A percentile compares a stretch with the other conserved stretches of the same genome.
These are phyloP conservation scores for Octopus sinensis DNA, from an alignment of 1,140 invertebrate genomes.

Conservation along the genomic window DNA sequence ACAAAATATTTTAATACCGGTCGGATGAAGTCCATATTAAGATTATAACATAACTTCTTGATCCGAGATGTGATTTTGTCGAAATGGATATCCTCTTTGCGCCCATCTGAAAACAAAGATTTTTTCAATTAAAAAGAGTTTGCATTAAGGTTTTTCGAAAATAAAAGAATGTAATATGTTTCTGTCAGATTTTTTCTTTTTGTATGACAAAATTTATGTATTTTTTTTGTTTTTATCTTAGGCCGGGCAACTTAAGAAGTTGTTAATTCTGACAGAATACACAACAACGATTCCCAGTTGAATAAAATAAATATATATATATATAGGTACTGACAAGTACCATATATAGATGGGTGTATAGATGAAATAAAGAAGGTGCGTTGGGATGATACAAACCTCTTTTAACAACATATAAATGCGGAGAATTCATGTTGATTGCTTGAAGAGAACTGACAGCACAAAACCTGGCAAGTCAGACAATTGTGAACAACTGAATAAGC, in stretches of 20 bases:
- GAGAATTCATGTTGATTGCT: background rate
- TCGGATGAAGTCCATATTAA: conserved; percentile 94
- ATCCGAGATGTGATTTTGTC: conserved; percentile 97
- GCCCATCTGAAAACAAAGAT: conserved; percentile 65
- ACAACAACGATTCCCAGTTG: background rate
- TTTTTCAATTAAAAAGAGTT: background rate
- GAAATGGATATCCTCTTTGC: conserved; percentile 89
- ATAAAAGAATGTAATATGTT: background rate
- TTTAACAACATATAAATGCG: background rate
- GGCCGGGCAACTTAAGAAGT: background rate
- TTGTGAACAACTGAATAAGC: background rate
- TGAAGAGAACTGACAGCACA: background rate
- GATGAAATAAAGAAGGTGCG: background rate
- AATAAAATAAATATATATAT: background rate
- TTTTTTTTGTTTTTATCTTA: background rate
- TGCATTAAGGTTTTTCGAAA: background rate
- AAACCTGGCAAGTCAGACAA: background rate
- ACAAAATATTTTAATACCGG: conserved; percentile 68
- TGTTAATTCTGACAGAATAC: background rate
- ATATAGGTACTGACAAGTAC: background rate
- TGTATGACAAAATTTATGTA: background rate
- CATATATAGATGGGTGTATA: background rate
- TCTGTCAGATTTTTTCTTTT: background rate
- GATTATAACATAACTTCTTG: conserved; percentile 89
- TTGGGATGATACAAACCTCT: background rate